phyloP scores from a whole-genome alignment of 2,888 invertebrate species.

The Volucella inanis region DNA sequence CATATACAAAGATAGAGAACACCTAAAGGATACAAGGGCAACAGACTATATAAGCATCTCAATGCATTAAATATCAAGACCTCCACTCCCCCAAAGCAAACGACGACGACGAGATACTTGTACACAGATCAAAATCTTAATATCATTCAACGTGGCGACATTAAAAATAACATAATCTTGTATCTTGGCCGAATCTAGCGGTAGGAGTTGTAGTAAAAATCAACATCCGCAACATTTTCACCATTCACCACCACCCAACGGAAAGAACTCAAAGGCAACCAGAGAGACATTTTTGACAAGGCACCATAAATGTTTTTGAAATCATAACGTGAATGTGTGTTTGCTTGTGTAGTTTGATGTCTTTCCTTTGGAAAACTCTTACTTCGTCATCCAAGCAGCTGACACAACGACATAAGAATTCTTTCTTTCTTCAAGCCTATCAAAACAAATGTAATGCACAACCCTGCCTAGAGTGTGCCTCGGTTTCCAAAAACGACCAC shows the following conservation, averaged over 20 bases:
- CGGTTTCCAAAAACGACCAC: slow-evolving; percentile 44
- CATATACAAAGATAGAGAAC: slow-evolving; percentile 32
- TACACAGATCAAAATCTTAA: slow-evolving; percentile 65
- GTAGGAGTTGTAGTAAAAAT: slow-evolving; percentile 59
- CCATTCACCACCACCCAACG: neutral
- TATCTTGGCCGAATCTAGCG: slow-evolving; percentile 8
- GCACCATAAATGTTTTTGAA: slow-evolving; percentile 62
- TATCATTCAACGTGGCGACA: slow-evolving; percentile 74
- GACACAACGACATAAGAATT: slow-evolving; percentile 44
- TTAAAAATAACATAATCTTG: slow-evolving; percentile 73
- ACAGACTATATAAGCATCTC: slow-evolving; percentile 9
- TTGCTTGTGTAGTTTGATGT: slow-evolving; percentile 32
- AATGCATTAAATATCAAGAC: slow-evolving; percentile 25
- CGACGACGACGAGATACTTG: neutral
- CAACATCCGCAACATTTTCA: slow-evolving; percentile 66
- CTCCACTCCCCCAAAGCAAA: slow-evolving; percentile 15
- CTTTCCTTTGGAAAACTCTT: slow-evolving; percentile 32
- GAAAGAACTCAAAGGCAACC: slow-evolving; percentile 20
- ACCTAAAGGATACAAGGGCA: slow-evolving; percentile 66
- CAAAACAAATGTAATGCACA: slow-evolving; percentile 59
- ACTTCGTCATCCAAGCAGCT: slow-evolving; percentile 34
- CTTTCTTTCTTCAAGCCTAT: slow-evolving; percentile 50
- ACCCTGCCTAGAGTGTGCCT: slow-evolving; percentile 21
- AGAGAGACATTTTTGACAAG: slow-evolving; percentile 64
- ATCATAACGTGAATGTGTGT: slow-evolving; percentile 51